Evolutionary conservation across 2,888 invertebrate species (phyloP), one percentile per base, ranked within the genome.

Genomic region (Drepanosiphum platanoidis): DNA sequence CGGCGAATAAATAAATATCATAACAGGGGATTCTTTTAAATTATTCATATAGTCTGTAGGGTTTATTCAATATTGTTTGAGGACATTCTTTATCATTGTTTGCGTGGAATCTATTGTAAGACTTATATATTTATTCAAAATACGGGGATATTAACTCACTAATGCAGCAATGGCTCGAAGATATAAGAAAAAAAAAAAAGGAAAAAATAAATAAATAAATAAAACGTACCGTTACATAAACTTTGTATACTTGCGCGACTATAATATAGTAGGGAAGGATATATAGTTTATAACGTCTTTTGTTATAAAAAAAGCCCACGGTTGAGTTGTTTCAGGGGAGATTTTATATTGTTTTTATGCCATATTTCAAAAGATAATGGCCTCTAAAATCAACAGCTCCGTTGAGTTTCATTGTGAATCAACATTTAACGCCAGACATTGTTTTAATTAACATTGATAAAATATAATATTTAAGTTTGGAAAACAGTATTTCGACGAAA

Each of bases 41-140:
- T 81, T 71, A 71, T 81, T 71, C 80, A 70, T 46, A 70, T 34
- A 34, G 80, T 80, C 80, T 70, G 80, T 36, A 70, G 36, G 80
- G 80, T 81, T 80, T 58, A 71, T 81, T 81, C 80, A 81, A 81
- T 81, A 81, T 80, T 71, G 80, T 81, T 71, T 58, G 36, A 70
- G 36, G 30, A 81, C 80, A 58, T 81, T 58, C 36, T 81, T 81
- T 70, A 71, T 81, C 70, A 58, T 81, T 81, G 80, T 81, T 81
- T 81, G 80, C 58, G 15, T 70, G 52, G 52, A 52, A 52, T 58
- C 4, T 58, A 36, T 46, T 42, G 78, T 68, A 68, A n/a, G 46
- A 34, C 66, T 46, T 79, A 46, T 46, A 34, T 80, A 80, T 36
- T 70, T 81, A 71, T 70, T 52, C 52, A 36, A 42, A 78, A 79